Percentiles rank a stretch among this genome's conserved stretches.
Conservation (phyloP, 2,797 vertebrate species). For the Anguilla obscura region DNA sequence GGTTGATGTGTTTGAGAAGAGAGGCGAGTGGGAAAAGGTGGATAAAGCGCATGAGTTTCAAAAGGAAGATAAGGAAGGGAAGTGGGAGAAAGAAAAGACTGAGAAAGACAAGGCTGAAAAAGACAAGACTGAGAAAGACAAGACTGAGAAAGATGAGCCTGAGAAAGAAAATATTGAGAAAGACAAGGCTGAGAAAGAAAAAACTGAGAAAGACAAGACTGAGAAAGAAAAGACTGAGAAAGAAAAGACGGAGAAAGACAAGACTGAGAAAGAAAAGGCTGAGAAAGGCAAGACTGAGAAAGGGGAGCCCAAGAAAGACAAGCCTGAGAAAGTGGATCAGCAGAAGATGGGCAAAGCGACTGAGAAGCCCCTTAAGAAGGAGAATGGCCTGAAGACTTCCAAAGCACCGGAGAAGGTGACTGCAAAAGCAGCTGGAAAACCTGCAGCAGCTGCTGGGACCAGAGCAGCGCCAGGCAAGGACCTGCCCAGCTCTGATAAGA, state of each 20-base stretch:
- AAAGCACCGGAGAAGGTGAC: constrained; percentile 51
- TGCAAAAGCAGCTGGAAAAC: constrained; percentile 63
- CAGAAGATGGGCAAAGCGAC: constrained; percentile 65
- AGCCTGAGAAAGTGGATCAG: constrained; percentile 67
- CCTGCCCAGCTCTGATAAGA: constrained; percentile 81
- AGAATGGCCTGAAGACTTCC: constrained; percentile 52
- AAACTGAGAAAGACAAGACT: constrained; percentile 62
- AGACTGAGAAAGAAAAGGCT: constrained; percentile 47
- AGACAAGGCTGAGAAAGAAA: constrained; percentile 53
- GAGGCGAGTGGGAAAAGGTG: background rate
- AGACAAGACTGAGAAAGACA: constrained; percentile 59
- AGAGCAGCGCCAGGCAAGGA: constrained; percentile 75
- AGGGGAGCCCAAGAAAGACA: constrained; percentile 60
- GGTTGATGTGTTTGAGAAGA: background rate
- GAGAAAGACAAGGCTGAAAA: constrained; percentile 61
- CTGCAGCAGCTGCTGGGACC: constrained; percentile 69
- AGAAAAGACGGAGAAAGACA: constrained; percentile 50
- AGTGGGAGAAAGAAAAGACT: constrained; percentile 47
- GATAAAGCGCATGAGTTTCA: background rate
- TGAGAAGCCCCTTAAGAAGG: constrained; percentile 49
- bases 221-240: constrained; percentile 49
- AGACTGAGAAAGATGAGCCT: constrained; percentile 58
- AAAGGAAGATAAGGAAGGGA: constrained; percentile 45
- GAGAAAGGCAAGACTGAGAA: constrained; percentile 62
- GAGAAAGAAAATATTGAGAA: constrained; percentile 49